These are phyloP conservation scores for Disparrhopalites patrizii DNA, from an alignment of 2,888 invertebrate genomes.

Conservation along the genomic window DNA sequence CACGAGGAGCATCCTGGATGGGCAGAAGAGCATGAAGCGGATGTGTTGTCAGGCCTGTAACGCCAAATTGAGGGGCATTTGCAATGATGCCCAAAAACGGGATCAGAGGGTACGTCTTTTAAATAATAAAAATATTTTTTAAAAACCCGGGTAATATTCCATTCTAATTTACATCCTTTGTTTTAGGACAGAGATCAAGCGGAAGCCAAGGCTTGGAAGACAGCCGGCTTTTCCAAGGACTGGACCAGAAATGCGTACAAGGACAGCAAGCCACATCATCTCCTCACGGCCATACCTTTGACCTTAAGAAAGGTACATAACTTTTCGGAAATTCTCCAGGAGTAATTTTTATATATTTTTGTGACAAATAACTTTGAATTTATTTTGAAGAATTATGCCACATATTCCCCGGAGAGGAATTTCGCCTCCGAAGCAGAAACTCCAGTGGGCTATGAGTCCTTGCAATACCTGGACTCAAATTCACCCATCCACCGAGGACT, in stretches of 20 bases:
- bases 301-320: conserved; percentile 8
- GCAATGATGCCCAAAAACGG: conserved; percentile 15
- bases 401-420: background rate
- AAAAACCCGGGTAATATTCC: too few species aligned
- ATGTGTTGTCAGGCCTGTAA: conserved; percentile 38
- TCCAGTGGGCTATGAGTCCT: background rate
- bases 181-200: background rate
- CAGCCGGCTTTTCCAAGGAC: conserved; percentile 7
- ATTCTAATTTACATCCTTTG: background rate
- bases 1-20: too few species aligned
- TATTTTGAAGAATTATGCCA: conserved; percentile 1
- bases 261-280: conserved; percentile 14
- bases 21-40: conserved; percentile 14
- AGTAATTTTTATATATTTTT: background rate
- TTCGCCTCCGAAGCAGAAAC: background rate
- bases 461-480: background rate
- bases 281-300: conserved; percentile 9
- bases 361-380: background rate
- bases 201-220: conserved; percentile 2
- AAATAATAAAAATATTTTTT: too few species aligned
- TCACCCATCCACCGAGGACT: background rate
- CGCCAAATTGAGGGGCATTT: conserved; percentile 27
- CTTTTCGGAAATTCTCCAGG: background rate
- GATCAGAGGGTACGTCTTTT: conserved; percentile 9
- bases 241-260: conserved; percentile 10